Evolutionary conservation across 2,888 invertebrate genomes (phyloP), one percentile per base, ranked within the genome.

Genomic region (Melieria omissa): DNA sequence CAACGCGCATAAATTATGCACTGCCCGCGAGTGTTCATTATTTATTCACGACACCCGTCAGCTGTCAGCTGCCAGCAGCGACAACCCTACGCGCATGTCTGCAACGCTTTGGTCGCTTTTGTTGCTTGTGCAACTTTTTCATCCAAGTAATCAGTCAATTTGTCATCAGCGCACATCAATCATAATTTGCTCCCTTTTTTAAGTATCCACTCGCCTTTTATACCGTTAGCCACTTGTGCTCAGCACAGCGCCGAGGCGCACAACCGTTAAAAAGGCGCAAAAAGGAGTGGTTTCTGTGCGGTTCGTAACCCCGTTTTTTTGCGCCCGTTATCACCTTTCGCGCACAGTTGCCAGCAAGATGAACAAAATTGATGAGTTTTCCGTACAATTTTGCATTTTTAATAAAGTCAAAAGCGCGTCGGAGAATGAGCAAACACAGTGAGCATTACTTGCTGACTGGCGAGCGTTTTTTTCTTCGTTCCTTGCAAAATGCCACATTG

Each of bases 361-460:
- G 54, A 41, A 70, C 54, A 75, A 76, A 76, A 77, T 75, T 77
- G 73, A 76, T 77, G 75, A 73, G 58, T 73, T 73, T 75, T 73
- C 63, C 58, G 66, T 45, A 68, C 7, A 65, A 74, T 73, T 75
- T 75, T 77, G 74, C 73, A 77, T 77, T 72, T 74, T 74, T 73
- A 75, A 77, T 75, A 61, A 73, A 69, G 60, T 67, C 58, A 69
- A 68, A 49, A 5, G 52, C 57, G 7, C 16, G 14, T 10, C 41
- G 52, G 7, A 41, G 60, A 5, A 5, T 44, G n/a, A n/a, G 5
- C 29, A 29, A 29, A 42, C 4, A 2, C 4, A 2, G 57, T 57
- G 5, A 54, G n/a, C 4, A 14, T 10, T 54, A 14, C 14, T 14
- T 0, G 54, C 10, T 14, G 10, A 16, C 54, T 54, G n/a, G n/a